A percentile compares a stretch with the other conserved stretches of the same genome.
Conservation (phyloP, 64 coral and sea anemone genomes). For the Dendrophyllia cribrosa region DNA sequence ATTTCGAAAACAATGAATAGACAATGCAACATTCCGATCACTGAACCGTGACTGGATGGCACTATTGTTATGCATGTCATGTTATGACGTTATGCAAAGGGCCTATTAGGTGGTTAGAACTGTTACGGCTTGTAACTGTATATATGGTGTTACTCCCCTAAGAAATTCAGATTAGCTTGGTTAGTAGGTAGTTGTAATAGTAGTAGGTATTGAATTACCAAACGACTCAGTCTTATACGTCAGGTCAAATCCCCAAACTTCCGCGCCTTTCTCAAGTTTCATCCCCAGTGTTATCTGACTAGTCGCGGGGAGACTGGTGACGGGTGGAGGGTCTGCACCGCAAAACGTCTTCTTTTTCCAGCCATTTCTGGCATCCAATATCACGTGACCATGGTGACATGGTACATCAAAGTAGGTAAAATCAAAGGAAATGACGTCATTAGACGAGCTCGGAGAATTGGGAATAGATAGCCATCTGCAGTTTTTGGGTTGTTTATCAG, state of each 20-base stretch:
- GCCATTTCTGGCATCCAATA: slow-evolving; percentile 17
- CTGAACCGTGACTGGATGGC: too few species aligned
- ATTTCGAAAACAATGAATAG: too few species aligned
- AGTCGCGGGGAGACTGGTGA: slow-evolving; percentile 46
- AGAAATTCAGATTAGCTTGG: too few species aligned
- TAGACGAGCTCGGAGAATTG: slow-evolving; percentile 14
- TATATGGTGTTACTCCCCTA: too few species aligned
- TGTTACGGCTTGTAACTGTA: too few species aligned
- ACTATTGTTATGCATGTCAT: too few species aligned
- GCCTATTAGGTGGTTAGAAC: too few species aligned
- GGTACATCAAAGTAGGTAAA: slow-evolving; percentile 88
- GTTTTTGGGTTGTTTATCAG: slow-evolving; percentile 28
- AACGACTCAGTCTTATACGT: slow-evolving; percentile 63
- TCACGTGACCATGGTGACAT: slow-evolving; percentile 69
- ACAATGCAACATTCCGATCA: too few species aligned
- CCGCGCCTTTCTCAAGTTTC: slow-evolving; percentile 51
- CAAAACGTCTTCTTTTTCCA: slow-evolving; percentile 43
- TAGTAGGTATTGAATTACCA: slow-evolving; percentile 34
- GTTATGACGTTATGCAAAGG: too few species aligned
- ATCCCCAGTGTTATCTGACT: slow-evolving; percentile 68
- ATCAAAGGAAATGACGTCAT: slow-evolving; percentile 49
- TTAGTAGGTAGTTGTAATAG: background rate
- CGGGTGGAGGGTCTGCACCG: slow-evolving; percentile 25
- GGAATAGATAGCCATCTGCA: slow-evolving; percentile 77
- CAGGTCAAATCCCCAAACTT: slow-evolving; percentile 71